Percentiles rank a stretch among this genome's conserved stretches.
phyloP scores from a whole-genome alignment of 2,113 vertebrate species.

The Hemicordylus capensis region DNA sequence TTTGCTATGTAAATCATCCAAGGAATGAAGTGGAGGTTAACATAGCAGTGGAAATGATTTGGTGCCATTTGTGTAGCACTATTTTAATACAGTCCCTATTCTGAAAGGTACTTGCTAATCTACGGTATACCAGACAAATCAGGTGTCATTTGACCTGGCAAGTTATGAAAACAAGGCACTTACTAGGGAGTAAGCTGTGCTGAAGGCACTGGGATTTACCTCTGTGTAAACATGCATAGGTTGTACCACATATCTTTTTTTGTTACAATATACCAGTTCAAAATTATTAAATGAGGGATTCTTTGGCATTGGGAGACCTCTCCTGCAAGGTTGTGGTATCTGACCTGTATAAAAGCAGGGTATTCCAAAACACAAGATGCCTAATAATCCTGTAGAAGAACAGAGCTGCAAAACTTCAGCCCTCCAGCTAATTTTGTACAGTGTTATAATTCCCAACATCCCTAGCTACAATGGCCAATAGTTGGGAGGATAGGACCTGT shows the following conservation, averaged over 20 bases:
- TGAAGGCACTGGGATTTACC: not conserved
- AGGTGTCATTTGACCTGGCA: not conserved
- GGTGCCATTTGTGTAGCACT: not conserved
- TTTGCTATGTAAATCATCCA: not conserved
- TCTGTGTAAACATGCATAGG: too few relatives aligned
- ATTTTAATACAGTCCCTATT: not conserved
- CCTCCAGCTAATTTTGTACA: too few relatives aligned
- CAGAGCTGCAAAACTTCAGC: too few relatives aligned
- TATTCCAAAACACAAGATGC: not conserved
- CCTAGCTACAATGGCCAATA: too few relatives aligned
- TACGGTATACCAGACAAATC: not conserved
- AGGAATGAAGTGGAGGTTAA: not conserved
- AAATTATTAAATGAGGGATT: not conserved
- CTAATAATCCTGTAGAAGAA: not conserved
- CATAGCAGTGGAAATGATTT: not conserved
- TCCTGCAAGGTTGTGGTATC: not conserved
- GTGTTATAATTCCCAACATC: too few relatives aligned
- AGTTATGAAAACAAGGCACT: not conserved
- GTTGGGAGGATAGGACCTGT: not conserved
- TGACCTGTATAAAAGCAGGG: not conserved
- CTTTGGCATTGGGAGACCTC: not conserved
- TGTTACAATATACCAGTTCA: not conserved
- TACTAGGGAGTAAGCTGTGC: not conserved
- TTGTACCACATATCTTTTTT: too few relatives aligned
- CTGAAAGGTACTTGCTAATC: not conserved